These are phyloP conservation scores for Saturnia pavonia DNA, from an alignment of 2,888 invertebrate species.

Conservation along the genomic window DNA sequence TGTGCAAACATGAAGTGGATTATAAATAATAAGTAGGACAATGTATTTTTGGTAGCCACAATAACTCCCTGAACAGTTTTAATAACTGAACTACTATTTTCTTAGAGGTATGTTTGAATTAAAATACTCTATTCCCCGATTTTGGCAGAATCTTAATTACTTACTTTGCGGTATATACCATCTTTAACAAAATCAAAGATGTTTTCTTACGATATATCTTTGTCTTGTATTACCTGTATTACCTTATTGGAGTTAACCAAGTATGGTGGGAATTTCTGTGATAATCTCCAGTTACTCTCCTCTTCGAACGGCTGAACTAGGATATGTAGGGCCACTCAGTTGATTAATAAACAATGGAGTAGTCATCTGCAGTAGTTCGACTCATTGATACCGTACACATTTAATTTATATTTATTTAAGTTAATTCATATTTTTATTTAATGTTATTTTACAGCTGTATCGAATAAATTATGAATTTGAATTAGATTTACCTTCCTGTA, in stretches of 20 bases:
- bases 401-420: not conserved
- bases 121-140: too few species aligned
- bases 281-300: not conserved
- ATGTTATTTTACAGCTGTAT: conserved; percentile 5
- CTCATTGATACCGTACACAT: not conserved
- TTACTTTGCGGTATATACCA: too few species aligned
- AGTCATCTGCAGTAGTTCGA: not conserved
- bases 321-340: not conserved
- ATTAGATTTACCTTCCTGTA: not conserved
- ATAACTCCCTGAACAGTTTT: too few species aligned
- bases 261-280: too few species aligned
- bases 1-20: too few species aligned
- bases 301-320: not conserved
- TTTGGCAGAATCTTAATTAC: too few species aligned
- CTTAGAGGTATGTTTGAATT: too few species aligned
- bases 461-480: not conserved
- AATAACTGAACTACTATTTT: too few species aligned
- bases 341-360: not conserved
- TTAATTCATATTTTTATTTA: not conserved
- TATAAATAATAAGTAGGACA: too few species aligned
- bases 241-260: too few species aligned
- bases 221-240: too few species aligned
- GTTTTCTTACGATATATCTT: not conserved
- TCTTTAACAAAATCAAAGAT: not conserved
- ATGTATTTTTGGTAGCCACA: too few species aligned